These are phyloP conservation scores for Chrysolina haemoptera DNA, from an alignment of 2,888 invertebrate species.

Conservation along the genomic window DNA sequence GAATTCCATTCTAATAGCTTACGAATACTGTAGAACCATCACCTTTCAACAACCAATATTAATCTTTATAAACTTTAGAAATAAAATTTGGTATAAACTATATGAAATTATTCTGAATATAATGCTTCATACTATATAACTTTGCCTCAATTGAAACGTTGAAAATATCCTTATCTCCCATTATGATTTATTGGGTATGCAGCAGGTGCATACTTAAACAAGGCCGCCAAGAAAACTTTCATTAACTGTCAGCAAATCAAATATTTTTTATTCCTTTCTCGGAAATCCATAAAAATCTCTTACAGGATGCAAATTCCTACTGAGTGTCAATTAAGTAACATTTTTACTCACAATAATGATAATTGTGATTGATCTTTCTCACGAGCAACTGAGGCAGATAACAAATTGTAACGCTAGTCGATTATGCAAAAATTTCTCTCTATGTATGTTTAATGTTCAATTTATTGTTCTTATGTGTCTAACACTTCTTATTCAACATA, in stretches of 20 bases:
- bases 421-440: neutral
- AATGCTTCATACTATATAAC: too few relatives aligned
- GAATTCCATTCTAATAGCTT: too few relatives aligned
- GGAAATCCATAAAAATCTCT: neutral
- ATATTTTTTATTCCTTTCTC: neutral
- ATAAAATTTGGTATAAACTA: too few relatives aligned
- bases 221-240: slow-evolving; percentile 14
- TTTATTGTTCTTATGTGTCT: neutral
- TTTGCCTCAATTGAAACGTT: neutral
- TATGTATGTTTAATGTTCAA: neutral
- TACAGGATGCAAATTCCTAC: slow-evolving; percentile 2
- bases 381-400: neutral
- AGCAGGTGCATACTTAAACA: neutral
- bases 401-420: neutral
- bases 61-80: too few relatives aligned
- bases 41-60: too few relatives aligned
- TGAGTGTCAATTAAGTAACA: neutral
- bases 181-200: neutral
- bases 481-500: neutral
- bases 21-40: too few relatives aligned
- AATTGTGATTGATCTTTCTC: neutral
- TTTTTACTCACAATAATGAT: neutral
- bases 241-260: neutral
- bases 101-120: too few relatives aligned
- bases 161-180: neutral